These are phyloP conservation scores for Tragelaphus imberbis DNA, from an alignment of 2,113 vertebrate species.

Conservation along the genomic window DNA sequence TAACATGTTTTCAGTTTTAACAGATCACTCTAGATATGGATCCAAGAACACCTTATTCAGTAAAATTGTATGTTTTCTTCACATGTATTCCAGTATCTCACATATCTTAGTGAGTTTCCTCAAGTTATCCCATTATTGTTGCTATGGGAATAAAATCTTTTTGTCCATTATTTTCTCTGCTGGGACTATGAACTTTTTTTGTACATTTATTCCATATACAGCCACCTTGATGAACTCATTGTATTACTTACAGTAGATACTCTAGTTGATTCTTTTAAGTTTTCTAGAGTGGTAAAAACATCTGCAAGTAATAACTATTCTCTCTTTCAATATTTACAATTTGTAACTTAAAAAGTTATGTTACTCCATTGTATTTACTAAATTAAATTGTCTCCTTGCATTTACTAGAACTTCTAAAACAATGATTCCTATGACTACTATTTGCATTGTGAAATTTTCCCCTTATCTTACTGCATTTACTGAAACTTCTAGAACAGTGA, in stretches of 20 bases:
- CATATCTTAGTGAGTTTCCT: neutral
- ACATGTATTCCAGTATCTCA: neutral
- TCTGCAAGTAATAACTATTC: neutral
- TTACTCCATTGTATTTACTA: neutral
- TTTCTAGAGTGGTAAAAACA: neutral
- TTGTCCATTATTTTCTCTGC: neutral
- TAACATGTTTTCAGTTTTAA: neutral
- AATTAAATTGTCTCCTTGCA: neutral
- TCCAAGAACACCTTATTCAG: neutral
- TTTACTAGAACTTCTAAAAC: neutral
- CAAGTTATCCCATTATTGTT: conserved; percentile 2
- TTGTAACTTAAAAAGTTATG: neutral
- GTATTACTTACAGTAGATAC: neutral
- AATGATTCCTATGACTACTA: neutral
- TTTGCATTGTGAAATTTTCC: neutral
- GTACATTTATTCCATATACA: conserved; percentile 6
- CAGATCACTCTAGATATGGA: neutral
- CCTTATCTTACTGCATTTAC: neutral
- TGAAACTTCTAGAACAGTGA: conserved; percentile 4
- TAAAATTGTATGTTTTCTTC: neutral
- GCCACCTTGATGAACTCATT: neutral
- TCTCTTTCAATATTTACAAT: neutral
- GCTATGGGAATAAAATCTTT: neutral
- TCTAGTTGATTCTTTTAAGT: neutral
- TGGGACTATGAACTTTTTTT: neutral